A percentile compares a stretch with the other conserved stretches of the same genome.
phyloP scores from a whole-genome alignment of 2,113 vertebrate species.

The Calidris pugnax region DNA sequence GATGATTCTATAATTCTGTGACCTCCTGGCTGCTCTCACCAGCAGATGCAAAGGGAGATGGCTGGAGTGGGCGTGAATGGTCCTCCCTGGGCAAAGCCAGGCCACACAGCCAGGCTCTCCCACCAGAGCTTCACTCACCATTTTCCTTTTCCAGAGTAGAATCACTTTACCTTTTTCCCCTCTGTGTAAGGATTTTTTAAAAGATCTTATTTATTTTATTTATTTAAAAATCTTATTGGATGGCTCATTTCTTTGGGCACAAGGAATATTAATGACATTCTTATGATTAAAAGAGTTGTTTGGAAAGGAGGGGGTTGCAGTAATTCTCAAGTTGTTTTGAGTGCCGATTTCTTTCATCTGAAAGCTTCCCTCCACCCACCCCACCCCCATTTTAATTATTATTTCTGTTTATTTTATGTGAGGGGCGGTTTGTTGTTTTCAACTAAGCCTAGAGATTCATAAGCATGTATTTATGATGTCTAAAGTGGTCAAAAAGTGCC shows the following conservation, averaged over 20 bases:
- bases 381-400: not conserved
- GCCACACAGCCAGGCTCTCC: not conserved
- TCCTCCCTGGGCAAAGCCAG: fast-evolving
- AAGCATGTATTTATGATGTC: not conserved
- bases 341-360: not conserved
- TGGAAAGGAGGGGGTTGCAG: not conserved
- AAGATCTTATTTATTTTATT: not conserved
- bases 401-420: not conserved
- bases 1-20: not conserved
- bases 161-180: not conserved
- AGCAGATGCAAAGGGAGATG: not conserved
- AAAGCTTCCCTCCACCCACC: not conserved
- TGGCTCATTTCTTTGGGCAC: not conserved
- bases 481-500: not conserved
- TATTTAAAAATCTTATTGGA: not conserved
- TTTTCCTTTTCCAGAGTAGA: not conserved
- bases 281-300: not conserved
- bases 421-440: not conserved
- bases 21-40: fast-evolving
- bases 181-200: not conserved
- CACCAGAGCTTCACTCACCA: not conserved
- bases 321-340: not conserved
- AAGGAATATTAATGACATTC: not conserved
- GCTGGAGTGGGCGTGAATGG: not conserved
- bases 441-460: not conserved